These are phyloP conservation scores for Cyprinus carpio DNA, from an alignment of 2,113 vertebrate species.

Conservation along the genomic window DNA sequence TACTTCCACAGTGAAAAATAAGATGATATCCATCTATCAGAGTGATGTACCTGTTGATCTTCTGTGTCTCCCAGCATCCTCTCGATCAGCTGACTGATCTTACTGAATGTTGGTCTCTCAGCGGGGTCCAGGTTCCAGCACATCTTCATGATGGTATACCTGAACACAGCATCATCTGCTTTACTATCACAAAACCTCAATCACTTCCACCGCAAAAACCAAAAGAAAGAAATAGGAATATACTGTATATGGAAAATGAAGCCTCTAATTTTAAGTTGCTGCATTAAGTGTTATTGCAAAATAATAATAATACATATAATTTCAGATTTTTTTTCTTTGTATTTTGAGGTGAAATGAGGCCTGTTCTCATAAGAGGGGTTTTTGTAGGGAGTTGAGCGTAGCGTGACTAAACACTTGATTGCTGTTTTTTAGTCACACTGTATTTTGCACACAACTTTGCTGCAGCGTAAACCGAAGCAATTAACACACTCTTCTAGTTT, in stretches of 20 bases:
- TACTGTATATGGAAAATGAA: too few species aligned
- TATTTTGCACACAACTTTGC: neutral
- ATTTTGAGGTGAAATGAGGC: neutral
- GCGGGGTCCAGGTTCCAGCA: conserved; percentile 94
- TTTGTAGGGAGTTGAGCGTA: neutral
- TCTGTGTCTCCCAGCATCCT: conserved; percentile 72
- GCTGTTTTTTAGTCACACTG: neutral
- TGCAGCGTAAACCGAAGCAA: neutral
- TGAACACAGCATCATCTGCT: conserved; percentile 59
- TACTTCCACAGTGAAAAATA: too few species aligned
- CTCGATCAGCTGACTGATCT: conserved; percentile 85
- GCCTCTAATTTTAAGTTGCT: too few species aligned
- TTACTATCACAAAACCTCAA: neutral
- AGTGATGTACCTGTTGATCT: conserved; percentile 40
- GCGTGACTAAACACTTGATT: neutral
- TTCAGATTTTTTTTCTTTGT: neutral
- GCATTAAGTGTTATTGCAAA: too few species aligned
- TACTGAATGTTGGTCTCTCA: conserved; percentile 84
- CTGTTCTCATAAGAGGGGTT: neutral
- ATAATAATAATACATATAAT: neutral
- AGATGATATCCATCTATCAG: too few species aligned
- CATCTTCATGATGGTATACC: conserved; percentile 90
- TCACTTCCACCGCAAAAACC: too few species aligned
- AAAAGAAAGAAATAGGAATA: too few species aligned
- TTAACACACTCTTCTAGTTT: neutral